Conservation (phyloP, 30 jellyfish, hydroid and myxozoan species). For the Hydractinia echinata region DNA sequence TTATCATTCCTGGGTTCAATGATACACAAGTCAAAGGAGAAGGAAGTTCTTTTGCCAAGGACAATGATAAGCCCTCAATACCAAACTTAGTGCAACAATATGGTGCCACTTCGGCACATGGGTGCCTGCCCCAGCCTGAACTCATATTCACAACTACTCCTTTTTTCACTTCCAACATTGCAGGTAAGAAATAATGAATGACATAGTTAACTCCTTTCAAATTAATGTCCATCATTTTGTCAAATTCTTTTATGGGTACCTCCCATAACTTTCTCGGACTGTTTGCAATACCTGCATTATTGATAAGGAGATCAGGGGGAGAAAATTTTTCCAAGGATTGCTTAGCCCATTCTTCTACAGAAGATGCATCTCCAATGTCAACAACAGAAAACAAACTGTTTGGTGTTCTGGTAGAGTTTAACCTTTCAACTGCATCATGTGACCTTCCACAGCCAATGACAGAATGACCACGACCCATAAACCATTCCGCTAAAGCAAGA, state of each 20-base stretch:
- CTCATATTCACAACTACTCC: conserved; percentile 69
- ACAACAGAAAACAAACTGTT: conserved; percentile 38
- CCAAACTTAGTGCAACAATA: conserved; percentile 87
- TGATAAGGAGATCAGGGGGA: conserved; percentile 54
- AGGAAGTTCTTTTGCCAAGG: conserved; percentile 77
- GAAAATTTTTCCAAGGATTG: conserved; percentile 31
- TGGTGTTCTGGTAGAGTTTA: conserved; percentile 25
- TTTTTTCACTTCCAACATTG: conserved; percentile 53
- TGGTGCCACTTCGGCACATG: conserved; percentile 61
- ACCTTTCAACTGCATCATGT: conserved; percentile 23
- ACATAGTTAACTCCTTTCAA: conserved; percentile 62
- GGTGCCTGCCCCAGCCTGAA: conserved; percentile 77
- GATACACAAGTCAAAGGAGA: conserved; percentile 76
- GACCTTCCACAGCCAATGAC: conserved; percentile 81
- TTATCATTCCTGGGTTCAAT: conserved; percentile 67
- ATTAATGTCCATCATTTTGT: conserved; percentile 60
- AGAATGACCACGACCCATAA: conserved; percentile 31
- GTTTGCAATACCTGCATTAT: conserved; percentile 56
- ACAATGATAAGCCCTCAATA: conserved; percentile 66
- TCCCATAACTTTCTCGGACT: conserved; percentile 47
- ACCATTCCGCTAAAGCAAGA: conserved; percentile 50
- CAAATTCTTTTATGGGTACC: conserved; percentile 45
- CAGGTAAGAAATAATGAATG: conserved; percentile 62
- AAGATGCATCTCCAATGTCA: conserved; percentile 39
- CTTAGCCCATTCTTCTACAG: conserved; percentile 52